A percentile compares a stretch with the other conserved stretches of the same genome.
Evolutionary conservation across 2,797 vertebrate species (phyloP).

Genomic region (Phoeniculus purpureus): DNA sequence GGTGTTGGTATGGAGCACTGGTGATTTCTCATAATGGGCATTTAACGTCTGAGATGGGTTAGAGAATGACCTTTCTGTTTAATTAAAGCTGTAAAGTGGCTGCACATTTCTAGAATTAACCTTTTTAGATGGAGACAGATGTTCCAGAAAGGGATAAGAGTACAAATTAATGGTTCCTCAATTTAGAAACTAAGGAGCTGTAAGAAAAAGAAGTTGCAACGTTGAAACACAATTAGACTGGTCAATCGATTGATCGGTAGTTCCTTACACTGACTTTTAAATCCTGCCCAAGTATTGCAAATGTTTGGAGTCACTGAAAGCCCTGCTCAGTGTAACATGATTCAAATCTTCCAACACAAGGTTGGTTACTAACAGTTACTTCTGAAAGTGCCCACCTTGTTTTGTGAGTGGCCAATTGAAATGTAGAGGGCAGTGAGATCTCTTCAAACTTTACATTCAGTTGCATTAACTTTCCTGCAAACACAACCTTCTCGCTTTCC

Average conservation of each 20-base stretch:
- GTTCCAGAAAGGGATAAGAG: conserved; percentile 49
- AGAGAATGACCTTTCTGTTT: conserved; percentile 56
- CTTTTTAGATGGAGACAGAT: conserved; percentile 49
- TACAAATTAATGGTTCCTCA: conserved; percentile 24
- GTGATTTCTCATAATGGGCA: conserved; percentile 16
- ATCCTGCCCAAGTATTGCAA: conserved; percentile 42
- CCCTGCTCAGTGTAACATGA: conserved; percentile 20
- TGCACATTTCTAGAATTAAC: conserved; percentile 60
- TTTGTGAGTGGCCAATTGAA: not conserved
- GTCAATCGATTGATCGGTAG: not conserved
- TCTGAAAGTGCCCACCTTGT: not conserved
- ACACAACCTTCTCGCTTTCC: conserved; percentile 19
- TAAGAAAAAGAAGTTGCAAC: not conserved
- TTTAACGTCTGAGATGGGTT: conserved; percentile 46
- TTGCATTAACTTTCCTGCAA: not conserved
- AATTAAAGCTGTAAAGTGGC: conserved; percentile 56
- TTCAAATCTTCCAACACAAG: conserved; percentile 38
- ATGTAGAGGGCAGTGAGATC: not conserved
- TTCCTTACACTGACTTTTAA: conserved; percentile 52
- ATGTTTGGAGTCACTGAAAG: conserved; percentile 27
- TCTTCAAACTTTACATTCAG: conserved; percentile 25
- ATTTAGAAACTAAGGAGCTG: conserved; percentile 44
- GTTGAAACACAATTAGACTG: conserved; percentile 36
- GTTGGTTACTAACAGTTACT: not conserved
- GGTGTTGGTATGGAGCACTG: not conserved